These are phyloP conservation scores for Acanthosepion esculentum DNA, from an alignment of 2,888 invertebrate species.

Conservation along the genomic window DNA sequence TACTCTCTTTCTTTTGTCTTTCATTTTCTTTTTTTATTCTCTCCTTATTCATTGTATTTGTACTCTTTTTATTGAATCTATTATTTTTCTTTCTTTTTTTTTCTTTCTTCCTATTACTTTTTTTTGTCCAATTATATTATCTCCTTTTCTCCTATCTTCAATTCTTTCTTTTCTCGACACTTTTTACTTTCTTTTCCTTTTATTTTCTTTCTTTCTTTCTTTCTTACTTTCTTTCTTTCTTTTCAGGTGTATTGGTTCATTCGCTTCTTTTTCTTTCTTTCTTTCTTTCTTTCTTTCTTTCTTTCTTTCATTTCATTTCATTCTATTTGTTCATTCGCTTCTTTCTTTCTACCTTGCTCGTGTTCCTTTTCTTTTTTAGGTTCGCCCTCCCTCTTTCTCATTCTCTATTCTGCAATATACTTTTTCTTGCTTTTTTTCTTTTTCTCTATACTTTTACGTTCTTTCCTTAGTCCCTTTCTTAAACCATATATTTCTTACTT, in stretches of 20 bases:
- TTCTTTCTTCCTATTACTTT: not conserved
- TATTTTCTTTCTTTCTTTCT: not conserved
- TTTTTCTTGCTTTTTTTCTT: not conserved
- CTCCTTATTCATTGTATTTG: no score
- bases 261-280: not conserved
- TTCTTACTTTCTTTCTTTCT: not conserved
- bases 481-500: not conserved
- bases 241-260: no score
- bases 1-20: not conserved
- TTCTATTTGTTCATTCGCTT: no score
- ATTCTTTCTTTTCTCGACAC: no score
- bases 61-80: no score
- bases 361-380: not conserved
- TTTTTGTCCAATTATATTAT: no score
- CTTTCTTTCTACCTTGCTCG: not conserved
- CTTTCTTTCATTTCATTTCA: no score
- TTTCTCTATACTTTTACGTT: no score
- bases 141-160: no score
- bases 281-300: not conserved
- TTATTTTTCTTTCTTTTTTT: no score
- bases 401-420: not conserved
- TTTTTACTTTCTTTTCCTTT: not conserved
- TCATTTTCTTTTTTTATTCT: no score
- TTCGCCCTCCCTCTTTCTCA: not conserved
- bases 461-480: not conserved